Base-by-base conservation (phyloP, 2,113 vertebrate species). In the Ctenomys sociabilis region DNA sequence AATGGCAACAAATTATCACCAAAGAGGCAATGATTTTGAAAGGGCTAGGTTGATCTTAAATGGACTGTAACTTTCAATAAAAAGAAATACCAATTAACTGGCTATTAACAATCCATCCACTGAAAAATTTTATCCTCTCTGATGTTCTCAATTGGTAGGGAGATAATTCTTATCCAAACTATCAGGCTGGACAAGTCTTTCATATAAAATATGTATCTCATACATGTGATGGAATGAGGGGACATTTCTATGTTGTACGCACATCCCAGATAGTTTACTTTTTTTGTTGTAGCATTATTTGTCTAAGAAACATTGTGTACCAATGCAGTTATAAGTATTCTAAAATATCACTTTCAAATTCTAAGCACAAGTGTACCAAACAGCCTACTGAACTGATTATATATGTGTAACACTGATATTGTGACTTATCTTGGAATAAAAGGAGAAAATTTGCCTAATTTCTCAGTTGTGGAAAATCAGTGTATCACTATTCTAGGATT, bases 301-400 rank as follows among this genome's bases (percentile, higher is more conserved):
- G 57, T 64, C 72, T 93, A 54, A 73, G 43, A 35, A 78, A 93
- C 90, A 85, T 72, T 93, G 93, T 49, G 26, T 61, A 37, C 64
- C 61, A 57, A 77, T 37, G 52, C 63, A 83, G 78, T 78, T 88
- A 7, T 66, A 88, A 78, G 57, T 83, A 94, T 80, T 54, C 66
- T 83, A 82, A 94, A 93, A 82, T 86, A 7, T 82, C 81, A 72
- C 80, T 96, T 95, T 84, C 32, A n/a, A 90, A 92, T 92, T 93
- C 64, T 96, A 83, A 95, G 70, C 63, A 94, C 59, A 88, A 82
- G 70, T 63, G 40, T 61, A 90, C 35, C 45, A 93, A 61, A 81
- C 24, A 96, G 49, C 19, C 40, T 68, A 83, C 59, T 81, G 45
- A 94, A 92, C 12, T 75, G 63, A 85, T 88, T 85, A 82, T 40